Evolutionary conservation across 2,888 invertebrate genomes (phyloP), one percentile per base, ranked within the genome.

Genomic region (Cabera pusaria): DNA sequence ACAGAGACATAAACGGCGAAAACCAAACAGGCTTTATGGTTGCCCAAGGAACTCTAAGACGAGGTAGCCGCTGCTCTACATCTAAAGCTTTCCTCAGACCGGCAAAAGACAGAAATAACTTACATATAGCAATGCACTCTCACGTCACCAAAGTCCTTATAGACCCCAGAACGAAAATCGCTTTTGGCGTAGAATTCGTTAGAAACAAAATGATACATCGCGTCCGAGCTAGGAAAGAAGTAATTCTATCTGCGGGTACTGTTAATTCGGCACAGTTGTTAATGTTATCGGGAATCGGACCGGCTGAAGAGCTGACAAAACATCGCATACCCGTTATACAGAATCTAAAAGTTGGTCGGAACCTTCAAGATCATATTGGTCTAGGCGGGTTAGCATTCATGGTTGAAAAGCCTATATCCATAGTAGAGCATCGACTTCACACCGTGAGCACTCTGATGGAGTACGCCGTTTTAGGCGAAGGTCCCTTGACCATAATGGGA

Each of bases 211-310:
- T 93, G 77, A 67, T 94, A 0, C 92, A 93, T 58, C 90, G 94
- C 27, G 92, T 96, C 1, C 84, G 93, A 39, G 96, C 97, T 0
- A 91, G 91, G 16, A 96, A 95, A 69, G 97, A 97, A 74, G 95
- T 99, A 0, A 95, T 99, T 27, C 68, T 99, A 1, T 96, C 96
- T 0, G 97, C 94, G 0, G 99, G 99, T 0, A 92, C 98, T 0
- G 91, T 99, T 0, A 98, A 98, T 69, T 95, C 98, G 0, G 97
- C 99, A 0, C 98, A 99, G 69, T 66, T 99, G 1, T 78, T 99
- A 19, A 97, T 98, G 97, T 76, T 99, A 0, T 97, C 97, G 4
- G 99, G 98, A 0, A 91, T 98, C 5, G 96, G 96, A 0, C 95
- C 95, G 0, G 89, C 91, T 29, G 91, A 92, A 8, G 93, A 96